phyloP scores from a whole-genome alignment of 2,888 invertebrate species.

The Coronaproctus castanopsis region DNA sequence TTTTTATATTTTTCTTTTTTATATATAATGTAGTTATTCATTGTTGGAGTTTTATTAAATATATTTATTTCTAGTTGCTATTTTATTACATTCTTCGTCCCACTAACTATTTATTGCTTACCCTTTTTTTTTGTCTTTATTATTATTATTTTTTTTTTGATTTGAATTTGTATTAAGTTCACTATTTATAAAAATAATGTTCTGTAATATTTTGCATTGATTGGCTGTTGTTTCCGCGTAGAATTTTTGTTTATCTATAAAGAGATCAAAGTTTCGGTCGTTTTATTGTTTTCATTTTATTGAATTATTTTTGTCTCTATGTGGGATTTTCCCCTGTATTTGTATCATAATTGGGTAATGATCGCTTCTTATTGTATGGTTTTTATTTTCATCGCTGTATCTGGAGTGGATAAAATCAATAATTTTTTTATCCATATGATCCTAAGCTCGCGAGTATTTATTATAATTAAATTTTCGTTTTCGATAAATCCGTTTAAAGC shows the following conservation, averaged over 20 bases:
- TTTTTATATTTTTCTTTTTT: neutral
- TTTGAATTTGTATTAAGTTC: neutral
- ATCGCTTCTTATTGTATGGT: neutral
- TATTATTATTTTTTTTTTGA: neutral
- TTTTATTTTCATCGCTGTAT: neutral
- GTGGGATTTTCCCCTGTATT: neutral
- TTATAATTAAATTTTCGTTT: neutral
- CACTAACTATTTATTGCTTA: neutral
- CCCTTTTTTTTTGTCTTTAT: neutral
- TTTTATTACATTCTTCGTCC: neutral
- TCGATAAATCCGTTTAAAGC: neutral
- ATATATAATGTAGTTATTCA: neutral
- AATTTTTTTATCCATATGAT: neutral
- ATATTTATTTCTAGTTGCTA: neutral
- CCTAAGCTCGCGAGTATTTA: neutral
- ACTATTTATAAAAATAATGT: neutral
- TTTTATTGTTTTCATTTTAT: neutral
- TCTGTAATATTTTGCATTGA: neutral
- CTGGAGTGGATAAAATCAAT: neutral
- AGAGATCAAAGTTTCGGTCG: neutral
- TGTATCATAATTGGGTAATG: neutral
- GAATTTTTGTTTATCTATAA: neutral
- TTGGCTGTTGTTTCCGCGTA: neutral
- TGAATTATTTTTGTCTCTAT: neutral
- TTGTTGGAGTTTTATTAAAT: neutral